Evolutionary conservation across 2,113 vertebrate species (phyloP), one percentile per base, ranked within the genome.

Genomic region (Pseudolaguvia tuberculata): DNA sequence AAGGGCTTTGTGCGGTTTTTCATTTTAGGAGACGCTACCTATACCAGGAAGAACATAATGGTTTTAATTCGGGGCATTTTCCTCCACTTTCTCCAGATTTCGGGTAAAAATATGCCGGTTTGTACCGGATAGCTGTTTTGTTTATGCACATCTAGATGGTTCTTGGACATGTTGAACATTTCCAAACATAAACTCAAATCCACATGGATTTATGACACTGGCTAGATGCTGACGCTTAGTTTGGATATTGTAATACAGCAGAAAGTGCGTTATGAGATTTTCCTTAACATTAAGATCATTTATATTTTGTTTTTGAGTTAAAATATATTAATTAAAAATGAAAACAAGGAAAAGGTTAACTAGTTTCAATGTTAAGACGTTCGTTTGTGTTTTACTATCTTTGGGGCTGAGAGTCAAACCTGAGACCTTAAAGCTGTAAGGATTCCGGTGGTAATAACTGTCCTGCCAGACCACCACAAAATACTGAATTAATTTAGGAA

Each of bases 131-230:
- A 18, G 50, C 10, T 52, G 1, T 51, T 69, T 15, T 35, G 20
- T 11, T 20, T 20, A 71, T 71, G 15, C 45, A 25, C 68, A 70
- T n/a, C 15, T 9, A 29, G 50, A 70, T 45, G 45, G 42, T 67
- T 9, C 1, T 47, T 27, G 48, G 12, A 51, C 20, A 20, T 53
- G 48, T n/a, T 25, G 35, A 17, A 25, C 25, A 21, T 70, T 56
- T 25, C 45, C 45, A 67, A 51, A 50, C 27, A 42, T 45, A 15
- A 23, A 29, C 3, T 5, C 8, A 11, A 58, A 29, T 5, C 15
- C 39, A 42, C 39, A 42, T 42, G 4, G 53, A 55, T 27, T 12
- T 2, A 59, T 31, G 27, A 59, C 27, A 31, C 57, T 18, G 27
- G 3, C 10, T 18, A 13, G 14, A 31, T 18, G 27, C 13, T 20